Base-by-base conservation (phyloP, 2,113 vertebrate genomes). In the Lynx canadensis region DNA sequence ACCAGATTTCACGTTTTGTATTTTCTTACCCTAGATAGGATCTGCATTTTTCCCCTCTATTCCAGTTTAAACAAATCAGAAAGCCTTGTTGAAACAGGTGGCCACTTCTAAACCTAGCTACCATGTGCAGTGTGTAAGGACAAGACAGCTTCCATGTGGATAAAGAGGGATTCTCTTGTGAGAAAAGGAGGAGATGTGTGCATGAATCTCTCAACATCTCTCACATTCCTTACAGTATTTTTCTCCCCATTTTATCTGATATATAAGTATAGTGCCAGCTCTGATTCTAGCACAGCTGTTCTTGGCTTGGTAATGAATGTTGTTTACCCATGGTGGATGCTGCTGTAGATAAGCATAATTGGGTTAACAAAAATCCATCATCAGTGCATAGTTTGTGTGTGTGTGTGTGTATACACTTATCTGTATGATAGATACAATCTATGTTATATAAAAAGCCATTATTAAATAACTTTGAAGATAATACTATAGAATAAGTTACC, bases 401-500 rank as follows among this genome's bases (percentile, higher is more conserved):
- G 48, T 19, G 76, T 45, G n/a, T 52, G 55, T 19, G 55, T 63
- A 86, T 76, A 83, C 63, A 13, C 8, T 71, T 45, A 57, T 52
- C 23, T 80, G 29, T 29, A 50, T 38, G 15, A 66, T 73, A 73
- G 69, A 73, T 38, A 38, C 11, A 36, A 73, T 48, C 27, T 48
- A 48, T 78, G 15, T 13, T 27, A 78, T 25, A 48, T 65, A 85
- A 93, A 97, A 50, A 36, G 45, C 74, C 27, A 84, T 88, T 93
- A 95, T 66, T 95, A 80, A 94, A 36, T 91, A 14, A 65, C 15
- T 92, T 95, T 79, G 16, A 94, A 27, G 38, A 13, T 84, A 89
- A 38, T 63, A 33, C 5, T 57, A 79, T 83, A 8, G 31, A 52
- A 93, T 33, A 19, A 92, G 65, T 71, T 76, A 78, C 65, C 50